Evolutionary conservation across 2,797 vertebrate species (phyloP).

Genomic region (Gephyroberyx darwinii): DNA sequence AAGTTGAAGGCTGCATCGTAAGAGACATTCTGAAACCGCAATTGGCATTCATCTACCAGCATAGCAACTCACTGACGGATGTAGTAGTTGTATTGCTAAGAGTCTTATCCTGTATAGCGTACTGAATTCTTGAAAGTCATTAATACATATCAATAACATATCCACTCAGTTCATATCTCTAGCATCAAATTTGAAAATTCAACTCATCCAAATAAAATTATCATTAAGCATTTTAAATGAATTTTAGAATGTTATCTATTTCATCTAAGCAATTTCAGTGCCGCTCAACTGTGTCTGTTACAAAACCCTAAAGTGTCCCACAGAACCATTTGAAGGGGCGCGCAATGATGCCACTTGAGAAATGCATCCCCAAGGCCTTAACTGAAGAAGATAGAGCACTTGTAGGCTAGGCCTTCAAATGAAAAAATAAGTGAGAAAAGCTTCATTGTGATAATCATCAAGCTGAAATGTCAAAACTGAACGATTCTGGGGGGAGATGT

Average conservation of each 20-base stretch:
- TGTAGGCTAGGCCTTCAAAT: constrained; percentile 21
- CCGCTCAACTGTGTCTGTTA: not conserved
- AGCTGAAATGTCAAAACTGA: constrained; percentile 48
- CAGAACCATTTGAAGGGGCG: not conserved
- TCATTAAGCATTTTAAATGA: not conserved
- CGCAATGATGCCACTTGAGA: constrained; percentile 30
- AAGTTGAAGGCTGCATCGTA: constrained; percentile 39
- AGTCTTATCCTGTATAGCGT: constrained; percentile 20
- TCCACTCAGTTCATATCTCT: constrained; percentile 3
- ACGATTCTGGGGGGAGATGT: constrained; percentile 34
- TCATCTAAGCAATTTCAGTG: constrained; percentile 2
- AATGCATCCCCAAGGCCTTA: constrained; percentile 22
- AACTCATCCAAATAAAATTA: not conserved
- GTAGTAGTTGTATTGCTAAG: constrained; percentile 20
- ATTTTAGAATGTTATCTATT: not conserved
- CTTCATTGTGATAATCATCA: constrained; percentile 53
- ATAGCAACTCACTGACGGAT: constrained; percentile 43
- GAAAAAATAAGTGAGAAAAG: constrained; percentile 16
- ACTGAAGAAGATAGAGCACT: constrained; percentile 26
- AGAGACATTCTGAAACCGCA: constrained; percentile 36
- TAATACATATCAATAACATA: constrained; percentile 19
- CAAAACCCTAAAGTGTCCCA: constrained; percentile 8
- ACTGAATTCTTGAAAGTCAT: constrained; percentile 23
- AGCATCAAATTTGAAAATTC: constrained; percentile 8
- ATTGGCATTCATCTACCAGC: constrained; percentile 38